Evolutionary conservation across 1,140 invertebrate species (phyloP).

Genomic region (Drosophila sturtevanti): DNA sequence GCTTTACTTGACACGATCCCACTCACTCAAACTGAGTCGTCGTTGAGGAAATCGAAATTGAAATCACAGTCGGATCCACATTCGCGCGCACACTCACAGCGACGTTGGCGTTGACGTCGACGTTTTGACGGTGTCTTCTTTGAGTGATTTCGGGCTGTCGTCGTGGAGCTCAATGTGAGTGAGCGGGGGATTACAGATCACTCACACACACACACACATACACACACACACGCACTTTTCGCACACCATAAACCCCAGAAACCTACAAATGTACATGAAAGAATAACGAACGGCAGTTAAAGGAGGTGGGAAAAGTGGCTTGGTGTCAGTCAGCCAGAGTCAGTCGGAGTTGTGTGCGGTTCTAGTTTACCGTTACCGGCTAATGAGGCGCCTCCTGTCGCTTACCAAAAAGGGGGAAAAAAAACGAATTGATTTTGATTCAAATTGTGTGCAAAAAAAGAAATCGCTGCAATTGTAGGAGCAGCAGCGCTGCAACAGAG

Average conservation of each 20-base stretch:
- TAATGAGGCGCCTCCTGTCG: neutral
- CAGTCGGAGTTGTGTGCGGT: slow-evolving; percentile 10
- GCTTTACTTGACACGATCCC: slow-evolving; percentile 19
- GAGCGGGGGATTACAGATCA: slow-evolving; percentile 55
- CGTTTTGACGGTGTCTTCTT: slow-evolving; percentile 26
- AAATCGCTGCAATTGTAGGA: slow-evolving; percentile 24
- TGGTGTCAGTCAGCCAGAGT: slow-evolving; percentile 21
- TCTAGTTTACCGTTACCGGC: slow-evolving; percentile 13
- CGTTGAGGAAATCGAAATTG: slow-evolving; percentile 16
- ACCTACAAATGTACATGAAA: neutral
- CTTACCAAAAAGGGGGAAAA: neutral
- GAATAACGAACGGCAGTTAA: slow-evolving; percentile 30
- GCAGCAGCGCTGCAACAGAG: slow-evolving; percentile 26
- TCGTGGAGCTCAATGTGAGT: slow-evolving; percentile 52
- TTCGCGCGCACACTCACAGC: slow-evolving; percentile 30
- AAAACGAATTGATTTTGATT: neutral
- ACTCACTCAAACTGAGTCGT: slow-evolving; percentile 37
- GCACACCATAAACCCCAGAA: neutral
- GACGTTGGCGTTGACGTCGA: slow-evolving; percentile 23
- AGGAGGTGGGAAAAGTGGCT: slow-evolving; percentile 48
- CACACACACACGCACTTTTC: slow-evolving; percentile 22
- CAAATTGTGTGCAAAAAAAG: neutral
- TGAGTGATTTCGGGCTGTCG: slow-evolving; percentile 60
- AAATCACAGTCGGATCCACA: slow-evolving; percentile 33
- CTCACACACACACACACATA: slow-evolving; percentile 7